Percentiles rank a stretch among this genome's conserved stretches.
phyloP scores from a whole-genome alignment of 1,140 invertebrate genomes.

The Philotrypesis tridentata region DNA sequence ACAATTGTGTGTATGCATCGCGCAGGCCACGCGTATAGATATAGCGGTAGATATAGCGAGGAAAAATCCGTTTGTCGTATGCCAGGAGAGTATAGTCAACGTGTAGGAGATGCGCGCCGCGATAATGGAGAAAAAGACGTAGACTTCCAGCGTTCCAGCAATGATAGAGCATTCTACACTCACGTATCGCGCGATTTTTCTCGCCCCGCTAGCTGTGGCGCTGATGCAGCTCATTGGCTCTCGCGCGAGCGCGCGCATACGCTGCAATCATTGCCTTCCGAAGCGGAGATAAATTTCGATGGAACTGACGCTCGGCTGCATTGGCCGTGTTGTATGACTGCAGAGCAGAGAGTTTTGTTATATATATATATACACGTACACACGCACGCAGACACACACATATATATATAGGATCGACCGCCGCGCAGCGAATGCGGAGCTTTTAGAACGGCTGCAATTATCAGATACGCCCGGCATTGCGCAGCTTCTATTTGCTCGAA shows the following conservation, averaged over 20 bases:
- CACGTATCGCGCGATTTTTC: background rate
- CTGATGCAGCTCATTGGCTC: no score
- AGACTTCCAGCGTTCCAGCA: no score
- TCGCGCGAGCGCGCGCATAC: no score
- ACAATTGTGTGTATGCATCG: no score
- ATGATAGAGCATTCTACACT: background rate
- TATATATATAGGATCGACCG: background rate
- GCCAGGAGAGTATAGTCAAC: background rate
- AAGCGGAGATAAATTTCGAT: background rate
- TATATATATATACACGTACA: no score
- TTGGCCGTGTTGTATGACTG: background rate
- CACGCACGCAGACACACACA: no score
- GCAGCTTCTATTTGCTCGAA: background rate
- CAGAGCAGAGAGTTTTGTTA: background rate
- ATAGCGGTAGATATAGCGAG: background rate
- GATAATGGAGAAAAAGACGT: background rate
- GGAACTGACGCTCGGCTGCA: background rate
- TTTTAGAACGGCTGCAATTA: background rate
- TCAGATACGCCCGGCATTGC: background rate
- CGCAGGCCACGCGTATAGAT: no score
- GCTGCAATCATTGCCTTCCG: background rate
- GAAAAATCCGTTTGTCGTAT: conserved; percentile 11
- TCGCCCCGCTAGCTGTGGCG: background rate
- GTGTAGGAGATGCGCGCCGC: conserved; percentile 18
- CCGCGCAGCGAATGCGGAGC: background rate